Conservation (phyloP, 1,140 invertebrate species). For the Psilanteris sp. region DNA sequence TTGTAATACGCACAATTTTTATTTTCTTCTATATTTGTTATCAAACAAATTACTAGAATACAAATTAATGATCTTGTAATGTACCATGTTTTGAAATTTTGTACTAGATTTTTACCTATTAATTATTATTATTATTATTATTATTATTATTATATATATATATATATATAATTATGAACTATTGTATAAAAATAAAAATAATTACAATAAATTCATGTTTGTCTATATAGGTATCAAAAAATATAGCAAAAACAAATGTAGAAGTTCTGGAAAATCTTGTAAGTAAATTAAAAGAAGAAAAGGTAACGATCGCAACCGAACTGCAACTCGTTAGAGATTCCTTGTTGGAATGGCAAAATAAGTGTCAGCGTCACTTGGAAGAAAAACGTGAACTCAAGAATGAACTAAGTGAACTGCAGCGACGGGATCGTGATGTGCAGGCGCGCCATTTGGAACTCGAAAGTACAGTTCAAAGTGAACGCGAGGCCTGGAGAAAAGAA, state of each 20-base stretch:
- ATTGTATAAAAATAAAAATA: not conserved
- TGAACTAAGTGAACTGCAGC: slow-evolving; percentile 84
- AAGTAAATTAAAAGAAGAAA: slow-evolving; percentile 86
- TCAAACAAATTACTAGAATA: too few species aligned
- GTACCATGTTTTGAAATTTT: too few species aligned
- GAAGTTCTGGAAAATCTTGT: slow-evolving; percentile 89
- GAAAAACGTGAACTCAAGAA: slow-evolving; percentile 87
- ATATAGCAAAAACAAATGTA: slow-evolving; percentile 90
- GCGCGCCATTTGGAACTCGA: slow-evolving; percentile 81
- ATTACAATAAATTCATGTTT: too few species aligned
- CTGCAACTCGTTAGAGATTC: slow-evolving; percentile 87
- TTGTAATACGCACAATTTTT: too few species aligned
- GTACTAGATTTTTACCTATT: too few species aligned
- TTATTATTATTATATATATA: too few species aligned
- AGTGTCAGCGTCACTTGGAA: slow-evolving; percentile 87
- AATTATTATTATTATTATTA: too few species aligned
- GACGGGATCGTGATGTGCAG: slow-evolving; percentile 83
- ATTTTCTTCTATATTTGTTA: too few species aligned
- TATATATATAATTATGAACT: too few species aligned
- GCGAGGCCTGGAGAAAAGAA: slow-evolving; percentile 82
- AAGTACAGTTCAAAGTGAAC: slow-evolving; percentile 82
- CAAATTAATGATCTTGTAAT: too few species aligned
- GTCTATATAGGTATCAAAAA: slow-evolving; percentile 84
- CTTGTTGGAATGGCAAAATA: slow-evolving; percentile 85
- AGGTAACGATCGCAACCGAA: slow-evolving; percentile 84